Evolutionary conservation across 2,113 vertebrate genomes (phyloP).

Genomic region (Pelvicachromis taeniatus): DNA sequence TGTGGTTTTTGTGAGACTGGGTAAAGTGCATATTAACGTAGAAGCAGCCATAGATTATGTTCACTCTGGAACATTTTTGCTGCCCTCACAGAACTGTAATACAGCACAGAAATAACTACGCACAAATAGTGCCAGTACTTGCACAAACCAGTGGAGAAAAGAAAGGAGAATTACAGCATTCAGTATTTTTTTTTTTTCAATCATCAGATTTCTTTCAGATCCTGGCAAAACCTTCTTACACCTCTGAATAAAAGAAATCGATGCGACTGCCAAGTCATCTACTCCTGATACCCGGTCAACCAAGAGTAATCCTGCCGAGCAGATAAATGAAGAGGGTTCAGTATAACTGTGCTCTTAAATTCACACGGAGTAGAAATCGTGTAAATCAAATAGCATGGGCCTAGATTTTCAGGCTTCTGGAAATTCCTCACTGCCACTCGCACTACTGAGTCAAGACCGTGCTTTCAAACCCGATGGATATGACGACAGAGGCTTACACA

Average conservation of each 20-base stretch:
- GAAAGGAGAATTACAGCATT: neutral
- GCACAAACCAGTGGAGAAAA: neutral
- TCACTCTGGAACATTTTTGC: neutral
- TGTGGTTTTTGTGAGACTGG: neutral
- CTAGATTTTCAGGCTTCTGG: neutral
- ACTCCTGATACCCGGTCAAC: neutral
- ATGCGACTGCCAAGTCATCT: neutral
- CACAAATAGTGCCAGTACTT: neutral
- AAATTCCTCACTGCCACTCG: slow-evolving; percentile 24
- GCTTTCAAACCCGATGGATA: slow-evolving; percentile 8
- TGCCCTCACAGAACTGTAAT: neutral
- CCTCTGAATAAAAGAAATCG: neutral
- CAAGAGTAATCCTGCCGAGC: neutral
- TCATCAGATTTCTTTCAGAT: neutral
- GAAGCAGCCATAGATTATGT: neutral
- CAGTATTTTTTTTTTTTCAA: neutral
- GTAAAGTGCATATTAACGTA: neutral
- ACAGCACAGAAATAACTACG: neutral
- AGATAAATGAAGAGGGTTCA: neutral
- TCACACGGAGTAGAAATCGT: neutral
- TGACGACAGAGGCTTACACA: slow-evolving; percentile 25
- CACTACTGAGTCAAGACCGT: neutral
- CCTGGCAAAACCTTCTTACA: neutral
- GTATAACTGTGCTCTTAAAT: neutral
- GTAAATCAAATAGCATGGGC: neutral